These are phyloP conservation scores for Psococerastis gibbosa DNA, from an alignment of 2,888 invertebrate species.

Conservation along the genomic window DNA sequence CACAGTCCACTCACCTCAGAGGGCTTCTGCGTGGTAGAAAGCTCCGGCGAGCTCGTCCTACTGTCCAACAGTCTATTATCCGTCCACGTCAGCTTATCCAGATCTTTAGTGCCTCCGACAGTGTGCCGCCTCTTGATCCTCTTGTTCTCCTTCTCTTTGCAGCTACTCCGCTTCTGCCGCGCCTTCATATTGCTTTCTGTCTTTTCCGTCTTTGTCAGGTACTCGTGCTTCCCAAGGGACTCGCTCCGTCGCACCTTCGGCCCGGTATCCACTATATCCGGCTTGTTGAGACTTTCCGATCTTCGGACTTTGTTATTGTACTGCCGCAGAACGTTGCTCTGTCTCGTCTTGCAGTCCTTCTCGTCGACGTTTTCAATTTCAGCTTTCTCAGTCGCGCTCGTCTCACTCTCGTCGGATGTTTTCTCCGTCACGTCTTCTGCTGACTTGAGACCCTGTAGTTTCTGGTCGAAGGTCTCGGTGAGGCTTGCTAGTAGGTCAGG, in stretches of 20 bases:
- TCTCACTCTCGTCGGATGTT: slow-evolving; percentile 19
- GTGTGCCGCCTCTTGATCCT: slow-evolving; percentile 77
- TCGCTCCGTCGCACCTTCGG: slow-evolving; percentile 36
- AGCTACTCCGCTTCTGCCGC: slow-evolving; percentile 6
- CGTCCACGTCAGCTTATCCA: slow-evolving; percentile 40
- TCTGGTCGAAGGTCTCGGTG: slow-evolving; percentile 69
- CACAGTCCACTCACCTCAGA: no score
- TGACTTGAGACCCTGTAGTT: slow-evolving; percentile 46
- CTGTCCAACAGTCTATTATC: slow-evolving; percentile 34
- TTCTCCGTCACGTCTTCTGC: background rate
- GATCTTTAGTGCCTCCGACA: slow-evolving; percentile 84
- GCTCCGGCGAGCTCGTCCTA: slow-evolving; percentile 40
- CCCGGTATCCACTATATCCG: slow-evolving; percentile 27
- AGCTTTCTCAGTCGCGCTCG: slow-evolving; percentile 15
- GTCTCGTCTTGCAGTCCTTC: slow-evolving; percentile 17
- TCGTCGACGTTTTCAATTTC: slow-evolving; percentile 16
- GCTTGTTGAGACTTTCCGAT: slow-evolving; percentile 41
- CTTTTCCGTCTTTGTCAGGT: slow-evolving; percentile 51
- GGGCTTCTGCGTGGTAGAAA: no score
- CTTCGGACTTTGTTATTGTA: slow-evolving; percentile 34
- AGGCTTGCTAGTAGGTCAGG: slow-evolving; percentile 67
- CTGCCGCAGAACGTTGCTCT: slow-evolving; percentile 20
- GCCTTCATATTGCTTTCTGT: slow-evolving; percentile 55
- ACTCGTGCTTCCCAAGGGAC: slow-evolving; percentile 27
- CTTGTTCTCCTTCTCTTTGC: slow-evolving; percentile 25